Base-by-base conservation (phyloP, 2,113 vertebrate genomes). In the Amblyopsis rosae region DNA sequence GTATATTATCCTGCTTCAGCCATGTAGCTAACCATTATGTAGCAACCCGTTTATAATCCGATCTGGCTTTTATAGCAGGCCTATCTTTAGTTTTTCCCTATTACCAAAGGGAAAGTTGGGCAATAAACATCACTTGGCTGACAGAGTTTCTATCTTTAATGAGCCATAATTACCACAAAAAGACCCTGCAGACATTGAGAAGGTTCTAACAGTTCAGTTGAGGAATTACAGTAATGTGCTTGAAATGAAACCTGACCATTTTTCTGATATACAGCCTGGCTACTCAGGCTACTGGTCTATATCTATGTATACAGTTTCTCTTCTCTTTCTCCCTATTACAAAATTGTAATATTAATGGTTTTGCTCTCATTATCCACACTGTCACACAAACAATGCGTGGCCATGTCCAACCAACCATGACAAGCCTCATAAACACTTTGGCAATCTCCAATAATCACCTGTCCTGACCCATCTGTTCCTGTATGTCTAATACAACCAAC, bases 81-180 rank as follows among this genome's bases (percentile, higher is more conserved):
- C 63, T 65, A 71, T 78, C 41, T 81, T 79, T 72, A 75, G 59
- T 11, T 1, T 11, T 1, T 53, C n/a, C 0, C 60, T 7, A 41
- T 41, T 53, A 46, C 56, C 68, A 57, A 65, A 55, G 32, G 59
- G 58, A 54, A 45, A 59, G 11, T 33, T 41, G 17, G 15, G 53
- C 45, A 60, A 7, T 45, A 56, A 67, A 58, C 11, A 26, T 62
- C 46, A 12, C 12, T 8, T 57, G 48, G 41, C 54, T 56, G 33
- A 17, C 54, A 48, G 7, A 54, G 7, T 16, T 45, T 85, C 54
- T 82, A 84, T 86, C 35, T 70, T 84, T 82, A 12, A 82, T 72
- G 69, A 45, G 60, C 51, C 35, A 49, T 19, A 45, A 1, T 41
- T 48, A 19, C 12, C 32, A 56, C 26, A 58, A 10, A 53, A 16